Conservation (phyloP, 1,140 invertebrate genomes). For the Lycorma delicatula region DNA sequence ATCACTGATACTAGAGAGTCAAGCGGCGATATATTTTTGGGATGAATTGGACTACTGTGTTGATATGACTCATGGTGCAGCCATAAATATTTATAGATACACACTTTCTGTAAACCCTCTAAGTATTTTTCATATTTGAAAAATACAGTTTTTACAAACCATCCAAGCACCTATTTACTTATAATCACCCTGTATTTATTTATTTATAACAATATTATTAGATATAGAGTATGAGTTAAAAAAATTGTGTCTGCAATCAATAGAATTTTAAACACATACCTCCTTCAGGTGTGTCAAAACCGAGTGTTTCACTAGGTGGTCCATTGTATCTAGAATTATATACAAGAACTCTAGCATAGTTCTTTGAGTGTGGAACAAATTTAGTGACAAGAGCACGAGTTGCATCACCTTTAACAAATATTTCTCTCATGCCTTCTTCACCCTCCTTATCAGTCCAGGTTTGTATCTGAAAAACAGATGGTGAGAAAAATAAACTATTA, state of each 20-base stretch:
- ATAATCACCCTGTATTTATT: no score
- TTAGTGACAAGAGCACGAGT: slow-evolving; percentile 68
- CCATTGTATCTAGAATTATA: slow-evolving; percentile 89
- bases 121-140: no score
- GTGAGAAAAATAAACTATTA: no score
- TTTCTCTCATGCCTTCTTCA: slow-evolving; percentile 64
- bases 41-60: no score
- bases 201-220: background rate
- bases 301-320: slow-evolving; percentile 73
- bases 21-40: no score
- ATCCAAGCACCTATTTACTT: no score
- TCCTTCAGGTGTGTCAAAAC: slow-evolving; percentile 86
- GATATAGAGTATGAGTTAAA: slow-evolving; percentile 4
- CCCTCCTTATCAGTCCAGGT: slow-evolving; percentile 83
- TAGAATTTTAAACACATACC: slow-evolving; percentile 39
- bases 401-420: slow-evolving; percentile 63
- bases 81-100: no score
- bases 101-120: no score
- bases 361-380: slow-evolving; percentile 82
- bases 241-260: background rate
- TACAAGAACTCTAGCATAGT: slow-evolving; percentile 80
- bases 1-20: no score
- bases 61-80: no score
- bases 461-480: slow-evolving; percentile 52
- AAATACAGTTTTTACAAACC: no score